phyloP scores from a whole-genome alignment of 2,888 invertebrate species.

The Podotricha telesiphe region DNA sequence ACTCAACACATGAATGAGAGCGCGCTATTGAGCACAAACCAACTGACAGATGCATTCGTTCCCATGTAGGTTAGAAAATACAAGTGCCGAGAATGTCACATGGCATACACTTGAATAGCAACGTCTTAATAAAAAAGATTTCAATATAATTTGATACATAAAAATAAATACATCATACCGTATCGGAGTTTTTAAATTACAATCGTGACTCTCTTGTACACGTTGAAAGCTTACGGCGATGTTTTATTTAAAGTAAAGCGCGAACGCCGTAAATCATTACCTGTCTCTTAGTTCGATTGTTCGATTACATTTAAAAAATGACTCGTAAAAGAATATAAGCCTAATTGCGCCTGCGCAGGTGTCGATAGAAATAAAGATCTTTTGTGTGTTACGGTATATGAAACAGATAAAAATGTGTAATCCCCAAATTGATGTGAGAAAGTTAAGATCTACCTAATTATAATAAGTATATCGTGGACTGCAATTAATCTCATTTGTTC shows the following conservation, averaged over 20 bases:
- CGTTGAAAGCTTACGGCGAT: slow-evolving; percentile 80
- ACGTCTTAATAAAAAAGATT: slow-evolving; percentile 49
- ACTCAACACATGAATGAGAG: slow-evolving; percentile 60
- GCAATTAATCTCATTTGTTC: slow-evolving; percentile 73
- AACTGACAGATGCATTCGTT: slow-evolving; percentile 66
- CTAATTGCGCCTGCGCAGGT: slow-evolving; percentile 65
- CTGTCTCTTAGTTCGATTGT: slow-evolving; percentile 71
- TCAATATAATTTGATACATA: slow-evolving; percentile 43
- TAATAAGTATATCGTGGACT: slow-evolving; percentile 54
- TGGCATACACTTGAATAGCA: slow-evolving; percentile 53
- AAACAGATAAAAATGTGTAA: background rate
- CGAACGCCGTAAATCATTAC: slow-evolving; percentile 74
- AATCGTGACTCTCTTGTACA: slow-evolving; percentile 80
- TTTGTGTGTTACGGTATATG: slow-evolving; percentile 37
- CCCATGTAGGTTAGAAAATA: slow-evolving; percentile 59
- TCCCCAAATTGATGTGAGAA: slow-evolving; percentile 37
- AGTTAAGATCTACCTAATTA: slow-evolving; percentile 59
- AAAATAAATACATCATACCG: slow-evolving; percentile 68
- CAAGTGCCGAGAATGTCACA: slow-evolving; percentile 53
- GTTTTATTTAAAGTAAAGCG: slow-evolving; percentile 78
- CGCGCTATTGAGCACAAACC: slow-evolving; percentile 57
- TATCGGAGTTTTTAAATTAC: slow-evolving; percentile 79
- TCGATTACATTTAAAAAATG: slow-evolving; percentile 72
- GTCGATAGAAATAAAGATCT: slow-evolving; percentile 48
- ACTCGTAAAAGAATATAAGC: slow-evolving; percentile 65